Conservation (phyloP, 2,113 vertebrate genomes). For the Microcebus jonahi region DNA sequence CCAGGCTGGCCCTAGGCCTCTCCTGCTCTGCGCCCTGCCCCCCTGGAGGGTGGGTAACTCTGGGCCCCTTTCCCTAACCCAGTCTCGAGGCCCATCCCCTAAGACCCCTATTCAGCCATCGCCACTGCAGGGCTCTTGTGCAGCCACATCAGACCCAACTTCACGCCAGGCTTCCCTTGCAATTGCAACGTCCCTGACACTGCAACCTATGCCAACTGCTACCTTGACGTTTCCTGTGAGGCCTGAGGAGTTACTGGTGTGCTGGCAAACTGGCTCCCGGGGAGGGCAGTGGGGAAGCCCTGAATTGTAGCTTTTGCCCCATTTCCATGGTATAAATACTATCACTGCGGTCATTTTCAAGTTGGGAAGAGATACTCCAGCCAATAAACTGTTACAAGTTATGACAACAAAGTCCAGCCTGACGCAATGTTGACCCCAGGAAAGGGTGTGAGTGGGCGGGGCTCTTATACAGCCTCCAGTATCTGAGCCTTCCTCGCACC, state of each 20-base stretch:
- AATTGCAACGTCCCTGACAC: not conserved
- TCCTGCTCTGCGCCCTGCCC: not conserved
- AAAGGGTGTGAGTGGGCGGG: not conserved
- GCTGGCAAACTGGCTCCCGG: not conserved
- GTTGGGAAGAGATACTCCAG: not conserved
- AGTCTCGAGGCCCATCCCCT: not conserved
- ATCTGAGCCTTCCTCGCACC: not conserved
- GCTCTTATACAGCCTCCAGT: accelerated
- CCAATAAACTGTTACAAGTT: not conserved
- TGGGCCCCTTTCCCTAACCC: not conserved
- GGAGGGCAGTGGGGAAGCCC: accelerated
- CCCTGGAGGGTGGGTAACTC: not conserved
- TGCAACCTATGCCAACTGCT: too few relatives aligned
- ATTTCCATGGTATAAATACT: not conserved
- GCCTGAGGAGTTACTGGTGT: not conserved
- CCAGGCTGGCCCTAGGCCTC: not conserved
- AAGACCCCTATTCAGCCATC: not conserved
- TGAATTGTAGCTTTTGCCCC: not conserved
- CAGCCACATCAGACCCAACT: not conserved
- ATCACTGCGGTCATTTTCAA: not conserved
- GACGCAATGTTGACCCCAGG: not conserved
- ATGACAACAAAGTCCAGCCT: not conserved
- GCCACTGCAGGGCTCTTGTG: not conserved
- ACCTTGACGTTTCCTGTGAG: not conserved
- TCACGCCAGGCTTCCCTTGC: not conserved